Conservation (phyloP, 2,888 invertebrate species). For the Xylota segnis region DNA sequence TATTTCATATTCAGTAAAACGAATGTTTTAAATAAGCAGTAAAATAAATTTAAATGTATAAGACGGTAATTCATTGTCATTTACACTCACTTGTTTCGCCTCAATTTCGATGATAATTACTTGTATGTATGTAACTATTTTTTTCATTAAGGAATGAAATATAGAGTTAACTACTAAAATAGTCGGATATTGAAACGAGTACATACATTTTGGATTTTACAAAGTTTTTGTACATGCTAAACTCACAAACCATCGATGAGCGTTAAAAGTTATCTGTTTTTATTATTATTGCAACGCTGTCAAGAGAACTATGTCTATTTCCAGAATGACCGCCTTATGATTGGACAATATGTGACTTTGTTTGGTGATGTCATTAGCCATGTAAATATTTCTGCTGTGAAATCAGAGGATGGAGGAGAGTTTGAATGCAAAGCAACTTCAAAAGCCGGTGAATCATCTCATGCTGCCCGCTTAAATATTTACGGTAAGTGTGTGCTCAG, state of each 20-base stretch:
- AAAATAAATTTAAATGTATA: no score
- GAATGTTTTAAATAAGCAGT: no score
- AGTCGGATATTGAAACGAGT: no score
- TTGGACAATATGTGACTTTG: constrained; percentile 95
- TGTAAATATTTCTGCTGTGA: constrained; percentile 93
- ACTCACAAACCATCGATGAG: neutral
- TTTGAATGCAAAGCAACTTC: constrained; percentile 94
- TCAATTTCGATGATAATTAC: no score
- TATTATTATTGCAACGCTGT: neutral
- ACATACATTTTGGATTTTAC: no score
- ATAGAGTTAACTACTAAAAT: no score
- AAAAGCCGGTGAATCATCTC: constrained; percentile 90
- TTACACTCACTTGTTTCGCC: no score
- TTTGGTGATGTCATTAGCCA: constrained; percentile 96
- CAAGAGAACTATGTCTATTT: neutral
- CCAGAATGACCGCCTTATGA: constrained; percentile 89
- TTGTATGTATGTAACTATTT: no score
- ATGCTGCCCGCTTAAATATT: constrained; percentile 94
- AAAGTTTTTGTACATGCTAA: no score
- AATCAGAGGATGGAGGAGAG: constrained; percentile 95
- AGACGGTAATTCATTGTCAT: no score
- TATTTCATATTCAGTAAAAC: no score
- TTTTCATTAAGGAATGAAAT: no score
- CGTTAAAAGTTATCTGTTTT: neutral
- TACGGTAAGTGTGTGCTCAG: constrained; percentile 87